Base-by-base conservation (phyloP, 2,113 vertebrate species). In the Catharus minimus region DNA sequence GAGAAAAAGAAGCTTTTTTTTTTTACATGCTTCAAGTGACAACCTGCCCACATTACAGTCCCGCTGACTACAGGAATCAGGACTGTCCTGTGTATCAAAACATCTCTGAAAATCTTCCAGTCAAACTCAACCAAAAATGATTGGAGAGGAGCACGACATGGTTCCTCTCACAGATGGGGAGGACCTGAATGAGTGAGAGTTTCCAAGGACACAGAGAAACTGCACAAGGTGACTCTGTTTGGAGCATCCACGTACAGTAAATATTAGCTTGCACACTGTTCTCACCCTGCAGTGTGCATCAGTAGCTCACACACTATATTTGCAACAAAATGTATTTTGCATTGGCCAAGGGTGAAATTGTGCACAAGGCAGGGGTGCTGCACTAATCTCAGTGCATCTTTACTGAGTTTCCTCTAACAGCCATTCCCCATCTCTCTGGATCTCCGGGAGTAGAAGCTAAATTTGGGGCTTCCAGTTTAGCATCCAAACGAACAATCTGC, bases 241-340 rank as follows among this genome's bases (percentile, higher is more conserved):
- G 28, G 38, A 66, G 26, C 20, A 78, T 14, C 49, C 15, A 36
- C 32, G 30, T 9, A 12, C 64, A 47, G 17, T 50, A 82, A 80
- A 41, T 41, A 77, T 0, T 12, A 57, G 9, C 6, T 71, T 57
- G 26, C 32, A 47, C 8, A 6, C 14, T 74, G 30, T 18, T 81
- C 33, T 67, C 36, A 23, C 10, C 21, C 30, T 32, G 12, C 27
- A 56, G 26, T 2, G 11, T 46, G 19, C 14, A 8, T 7, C 1
- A 0, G 49, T n/a, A 86, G 4, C 23, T 71, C 52, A 49, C 9
- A 38, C 11, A 5, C 5, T 13, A 0, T 24, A n/a, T 74, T 79
- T 74, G 12, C 21, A 71, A n/a, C 5, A 53, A 82, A 66, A 82
- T 7, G 5, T 7, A 30, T 74, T 78, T 92, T 82, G 12, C 28